These are phyloP conservation scores for Anthophora plumipes DNA, from an alignment of 2,888 invertebrate genomes.

Conservation along the genomic window DNA sequence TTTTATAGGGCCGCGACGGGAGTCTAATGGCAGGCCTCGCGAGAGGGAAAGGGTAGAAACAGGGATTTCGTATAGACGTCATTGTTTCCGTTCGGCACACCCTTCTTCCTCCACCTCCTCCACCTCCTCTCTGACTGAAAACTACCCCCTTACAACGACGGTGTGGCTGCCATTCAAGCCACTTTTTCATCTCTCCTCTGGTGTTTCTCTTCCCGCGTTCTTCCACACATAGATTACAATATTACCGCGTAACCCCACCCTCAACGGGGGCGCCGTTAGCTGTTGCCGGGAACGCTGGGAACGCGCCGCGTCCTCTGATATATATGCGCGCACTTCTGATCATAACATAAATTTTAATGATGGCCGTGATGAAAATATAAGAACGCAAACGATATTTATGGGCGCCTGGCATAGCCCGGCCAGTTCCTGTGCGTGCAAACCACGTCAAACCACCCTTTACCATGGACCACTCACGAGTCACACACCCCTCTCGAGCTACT, in stretches of 20 bases:
- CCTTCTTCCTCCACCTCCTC: slow-evolving; percentile 70
- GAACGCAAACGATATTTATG: slow-evolving; percentile 82
- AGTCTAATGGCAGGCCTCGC: slow-evolving; percentile 81
- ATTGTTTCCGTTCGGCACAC: slow-evolving; percentile 80
- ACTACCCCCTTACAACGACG: slow-evolving; percentile 78
- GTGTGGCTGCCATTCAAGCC: slow-evolving; percentile 79
- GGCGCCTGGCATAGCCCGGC: slow-evolving; percentile 70
- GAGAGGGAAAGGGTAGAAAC: slow-evolving; percentile 68
- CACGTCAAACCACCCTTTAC: slow-evolving; percentile 28
- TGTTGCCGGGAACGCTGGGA: slow-evolving; percentile 56
- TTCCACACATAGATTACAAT: slow-evolving; percentile 84
- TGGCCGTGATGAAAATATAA: slow-evolving; percentile 84
- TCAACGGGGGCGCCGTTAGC: slow-evolving; percentile 61
- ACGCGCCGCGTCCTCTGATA: slow-evolving; percentile 77
- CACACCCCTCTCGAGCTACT: slow-evolving; percentile 26
- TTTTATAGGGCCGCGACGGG: slow-evolving; percentile 79
- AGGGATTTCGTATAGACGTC: slow-evolving; percentile 82
- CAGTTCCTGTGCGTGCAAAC: slow-evolving; percentile 50
- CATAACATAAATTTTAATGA: slow-evolving; percentile 85
- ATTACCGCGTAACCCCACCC: slow-evolving; percentile 78
- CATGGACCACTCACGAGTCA: slow-evolving; percentile 24
- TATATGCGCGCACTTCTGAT: slow-evolving; percentile 83
- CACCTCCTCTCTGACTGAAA: slow-evolving; percentile 76
- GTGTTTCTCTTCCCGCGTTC: slow-evolving; percentile 81
- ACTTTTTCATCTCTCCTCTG: slow-evolving; percentile 82